Evolutionary conservation across 2,113 vertebrate genomes (phyloP).

Genomic region (Urocitellus parryii): DNA sequence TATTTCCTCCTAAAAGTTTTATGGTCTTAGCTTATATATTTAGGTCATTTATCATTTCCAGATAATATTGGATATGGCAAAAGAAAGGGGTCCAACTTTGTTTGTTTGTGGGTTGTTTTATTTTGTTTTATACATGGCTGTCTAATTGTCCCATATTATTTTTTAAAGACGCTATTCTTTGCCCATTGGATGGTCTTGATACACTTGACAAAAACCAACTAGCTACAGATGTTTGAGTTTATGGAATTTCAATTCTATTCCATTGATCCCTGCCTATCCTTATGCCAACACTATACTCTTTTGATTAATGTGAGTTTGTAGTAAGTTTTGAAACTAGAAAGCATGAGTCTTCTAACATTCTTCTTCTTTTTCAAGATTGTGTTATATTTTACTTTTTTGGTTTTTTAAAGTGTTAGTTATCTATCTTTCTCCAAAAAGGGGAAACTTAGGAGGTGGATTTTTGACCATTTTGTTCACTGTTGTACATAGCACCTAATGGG

Average conservation of each 20-base stretch:
- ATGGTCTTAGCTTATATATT: neutral
- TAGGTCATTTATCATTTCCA: neutral
- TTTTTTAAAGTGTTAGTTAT: neutral
- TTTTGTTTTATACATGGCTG: neutral
- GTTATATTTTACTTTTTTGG: neutral
- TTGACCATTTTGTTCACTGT: neutral
- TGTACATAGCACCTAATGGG: neutral
- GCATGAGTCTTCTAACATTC: neutral
- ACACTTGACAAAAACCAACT: neutral
- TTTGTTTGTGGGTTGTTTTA: too few relatives aligned
- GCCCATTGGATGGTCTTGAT: neutral
- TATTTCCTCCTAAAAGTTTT: neutral
- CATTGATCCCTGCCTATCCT: neutral
- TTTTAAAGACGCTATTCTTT: slow-evolving; percentile 5
- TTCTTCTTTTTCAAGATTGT: neutral
- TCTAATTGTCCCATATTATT: neutral
- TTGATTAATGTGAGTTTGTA: neutral
- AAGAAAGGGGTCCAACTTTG: neutral
- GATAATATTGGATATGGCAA: neutral
- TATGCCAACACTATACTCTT: neutral
- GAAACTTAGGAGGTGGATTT: neutral
- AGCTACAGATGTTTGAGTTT: neutral
- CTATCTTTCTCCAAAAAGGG: neutral
- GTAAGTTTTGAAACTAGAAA: neutral
- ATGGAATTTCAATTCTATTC: neutral